Percentiles rank a stretch among this genome's conserved stretches.
Conservation (phyloP, 2,113 vertebrate genomes). For the Neodontobutis hainanensis region DNA sequence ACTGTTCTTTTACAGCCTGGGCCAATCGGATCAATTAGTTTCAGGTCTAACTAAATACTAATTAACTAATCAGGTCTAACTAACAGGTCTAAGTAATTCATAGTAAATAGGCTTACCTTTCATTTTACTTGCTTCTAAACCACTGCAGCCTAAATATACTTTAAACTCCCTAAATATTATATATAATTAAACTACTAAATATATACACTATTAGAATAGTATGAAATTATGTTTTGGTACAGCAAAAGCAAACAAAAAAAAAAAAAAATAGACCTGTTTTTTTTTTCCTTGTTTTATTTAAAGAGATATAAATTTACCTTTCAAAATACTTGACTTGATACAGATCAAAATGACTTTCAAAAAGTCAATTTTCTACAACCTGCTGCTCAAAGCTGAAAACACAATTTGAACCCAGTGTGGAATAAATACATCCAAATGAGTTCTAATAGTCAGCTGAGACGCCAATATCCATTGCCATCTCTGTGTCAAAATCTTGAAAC, state of each 20-base stretch:
- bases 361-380: conserved; percentile 20
- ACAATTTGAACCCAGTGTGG: neutral
- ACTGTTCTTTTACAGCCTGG: too few species aligned
- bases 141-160: too few species aligned
- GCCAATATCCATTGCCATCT: neutral
- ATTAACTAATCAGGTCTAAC: too few species aligned
- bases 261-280: conserved; percentile 15
- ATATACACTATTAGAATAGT: too few species aligned
- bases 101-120: too few species aligned
- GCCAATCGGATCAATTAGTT: too few species aligned
- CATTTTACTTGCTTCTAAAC: too few species aligned
- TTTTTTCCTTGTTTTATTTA: neutral
- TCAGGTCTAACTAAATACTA: too few species aligned
- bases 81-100: too few species aligned
- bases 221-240: too few species aligned
- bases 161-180: too few species aligned
- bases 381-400: neutral
- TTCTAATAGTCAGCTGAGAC: conserved; percentile 1
- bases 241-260: neutral
- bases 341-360: neutral
- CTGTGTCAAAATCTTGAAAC: neutral
- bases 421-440: conserved; percentile 14
- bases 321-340: neutral
- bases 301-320: neutral
- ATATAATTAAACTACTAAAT: too few species aligned